Evolutionary conservation across 2,797 vertebrate species (phyloP), one percentile per base, ranked within the genome.

Genomic region (Moxostoma hubbsi): DNA sequence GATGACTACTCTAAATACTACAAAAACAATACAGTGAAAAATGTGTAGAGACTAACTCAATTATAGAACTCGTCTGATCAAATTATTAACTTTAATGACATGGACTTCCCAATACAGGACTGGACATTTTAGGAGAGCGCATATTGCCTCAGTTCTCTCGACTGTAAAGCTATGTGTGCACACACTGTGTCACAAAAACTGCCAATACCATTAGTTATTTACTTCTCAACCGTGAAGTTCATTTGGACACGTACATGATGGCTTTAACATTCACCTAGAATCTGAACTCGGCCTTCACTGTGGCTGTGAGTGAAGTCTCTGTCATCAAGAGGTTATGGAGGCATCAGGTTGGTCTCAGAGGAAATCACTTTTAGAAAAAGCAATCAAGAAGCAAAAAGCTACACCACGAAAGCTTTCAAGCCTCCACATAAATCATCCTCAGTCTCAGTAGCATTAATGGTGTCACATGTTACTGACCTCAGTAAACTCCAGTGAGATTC

Each of bases 331-430:
- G 73, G 58, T 46, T 55, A 47, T 54, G 67, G 4, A 70, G 66
- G 65, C 57, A 68, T 81, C 47, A 54, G 18, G 59, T 69, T 51
- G 16, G 66, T 76, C 73, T 71, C 65, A 9, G 24, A 63, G 66
- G 51, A 75, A 75, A 81, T 75, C 61, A 62, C 73, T 57, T 75
- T 70, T 47, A 70, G 72, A 63, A 80, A 75, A 76, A 72, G 61
- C 61, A 81, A 72, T 71, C 59, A 71, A 71, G 12, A 9, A 50
- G 18, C 58, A 72, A 54, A 70, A 64, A 65, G 64, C 66, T 62
- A 24, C 57, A 63, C 36, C 64, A 12, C 36, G 15, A 54, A 50
- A 13, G 6, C 70, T 66, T 57, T 57, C 63, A 80, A 68, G 65
- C 54, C 12, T 24, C 36, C 49, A 64, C 65, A 63, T 63, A 81